Evolutionary conservation across 2,888 invertebrate species (phyloP).

Genomic region (Parthenolecanium corni): DNA sequence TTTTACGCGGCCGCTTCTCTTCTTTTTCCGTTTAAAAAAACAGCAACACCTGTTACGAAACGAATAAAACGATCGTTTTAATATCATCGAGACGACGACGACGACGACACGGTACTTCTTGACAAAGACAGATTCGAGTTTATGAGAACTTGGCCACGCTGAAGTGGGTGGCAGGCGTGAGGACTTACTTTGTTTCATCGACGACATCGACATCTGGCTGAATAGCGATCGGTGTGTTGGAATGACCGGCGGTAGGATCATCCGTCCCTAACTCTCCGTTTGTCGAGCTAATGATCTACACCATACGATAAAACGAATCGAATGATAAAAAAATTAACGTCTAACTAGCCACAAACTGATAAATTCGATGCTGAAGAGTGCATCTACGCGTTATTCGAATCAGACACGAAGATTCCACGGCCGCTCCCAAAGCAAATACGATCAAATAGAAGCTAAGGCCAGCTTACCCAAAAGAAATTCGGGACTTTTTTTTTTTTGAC

Average conservation of each 20-base stretch:
- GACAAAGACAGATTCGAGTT: too few relatives aligned
- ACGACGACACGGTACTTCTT: not conserved
- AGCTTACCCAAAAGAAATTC: too few relatives aligned
- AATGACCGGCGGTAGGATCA: slow-evolving; percentile 92
- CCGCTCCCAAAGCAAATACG: too few relatives aligned
- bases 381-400: too few relatives aligned
- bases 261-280: slow-evolving; percentile 91
- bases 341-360: too few relatives aligned
- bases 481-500: too few relatives aligned
- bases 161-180: too few relatives aligned
- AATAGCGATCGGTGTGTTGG: slow-evolving; percentile 90
- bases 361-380: too few relatives aligned
- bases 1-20: slow-evolving; percentile 85
- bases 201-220: slow-evolving; percentile 88
- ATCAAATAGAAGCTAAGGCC: too few relatives aligned
- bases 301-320: not conserved
- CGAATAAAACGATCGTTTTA: not conserved
- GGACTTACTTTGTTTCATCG: slow-evolving; percentile 89
- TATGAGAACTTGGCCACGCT: too few relatives aligned
- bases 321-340: too few relatives aligned
- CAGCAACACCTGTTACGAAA: slow-evolving; percentile 51
- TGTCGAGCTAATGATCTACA: slow-evolving; percentile 90
- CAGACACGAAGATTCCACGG: too few relatives aligned
- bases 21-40: slow-evolving; percentile 98
- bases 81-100: not conserved